Conservation (phyloP, 2,113 vertebrate genomes). For the Semnornis frantzii region DNA sequence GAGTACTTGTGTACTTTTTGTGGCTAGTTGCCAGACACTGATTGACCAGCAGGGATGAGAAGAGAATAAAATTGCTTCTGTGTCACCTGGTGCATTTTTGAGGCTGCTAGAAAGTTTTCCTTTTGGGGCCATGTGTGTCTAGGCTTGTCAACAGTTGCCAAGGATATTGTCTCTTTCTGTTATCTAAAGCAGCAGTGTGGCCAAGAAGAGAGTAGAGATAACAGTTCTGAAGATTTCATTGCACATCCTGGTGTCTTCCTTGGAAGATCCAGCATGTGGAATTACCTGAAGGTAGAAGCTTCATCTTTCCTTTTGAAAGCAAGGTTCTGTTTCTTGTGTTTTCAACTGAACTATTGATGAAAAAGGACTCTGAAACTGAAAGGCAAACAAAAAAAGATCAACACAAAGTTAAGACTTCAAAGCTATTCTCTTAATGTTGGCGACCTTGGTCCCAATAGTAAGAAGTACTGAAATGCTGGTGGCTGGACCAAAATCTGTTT, state of each 20-base stretch:
- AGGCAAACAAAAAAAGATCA: neutral
- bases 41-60: neutral
- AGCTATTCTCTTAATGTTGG: neutral
- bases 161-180: neutral
- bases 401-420: neutral
- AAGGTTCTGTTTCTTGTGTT: neutral
- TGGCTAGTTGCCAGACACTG: neutral
- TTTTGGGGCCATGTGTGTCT: neutral
- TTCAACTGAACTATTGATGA: neutral
- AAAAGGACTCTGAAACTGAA: neutral
- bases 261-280: neutral
- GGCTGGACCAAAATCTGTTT: neutral
- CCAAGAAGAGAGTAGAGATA: neutral
- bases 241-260: neutral
- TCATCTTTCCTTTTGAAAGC: neutral
- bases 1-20: neutral
- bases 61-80: neutral
- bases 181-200: neutral
- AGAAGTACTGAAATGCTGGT: neutral
- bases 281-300: neutral
- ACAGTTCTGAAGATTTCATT: neutral
- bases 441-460: neutral
- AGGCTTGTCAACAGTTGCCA: neutral
- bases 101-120: neutral
- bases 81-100: neutral